phyloP scores from a whole-genome alignment of 2,113 vertebrate species.

The Otocyon megalotis region DNA sequence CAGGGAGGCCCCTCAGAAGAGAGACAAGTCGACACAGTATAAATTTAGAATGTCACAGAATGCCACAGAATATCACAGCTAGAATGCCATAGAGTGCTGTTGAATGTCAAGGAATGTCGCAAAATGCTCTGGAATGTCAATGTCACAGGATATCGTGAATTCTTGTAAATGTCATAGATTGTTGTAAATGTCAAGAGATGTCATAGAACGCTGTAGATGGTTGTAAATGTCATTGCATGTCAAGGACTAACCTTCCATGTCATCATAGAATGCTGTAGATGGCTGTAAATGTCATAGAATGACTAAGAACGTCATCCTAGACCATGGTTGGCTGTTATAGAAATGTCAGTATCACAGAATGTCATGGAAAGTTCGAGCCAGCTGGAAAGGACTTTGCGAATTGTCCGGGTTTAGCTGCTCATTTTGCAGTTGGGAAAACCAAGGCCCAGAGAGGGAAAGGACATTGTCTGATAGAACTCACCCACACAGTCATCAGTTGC shows the following conservation, averaged over 20 bases:
- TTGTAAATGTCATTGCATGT: constrained; percentile 31
- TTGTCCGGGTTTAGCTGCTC: not conserved
- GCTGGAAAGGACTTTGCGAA: not conserved
- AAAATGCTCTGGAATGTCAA: constrained; percentile 70
- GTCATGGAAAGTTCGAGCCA: not conserved
- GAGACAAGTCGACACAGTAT: not conserved
- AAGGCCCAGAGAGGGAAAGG: not conserved
- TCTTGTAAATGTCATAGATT: constrained; percentile 60
- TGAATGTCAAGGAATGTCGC: constrained; percentile 68
- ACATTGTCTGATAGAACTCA: not conserved
- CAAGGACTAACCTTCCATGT: constrained; percentile 50
- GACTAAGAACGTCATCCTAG: not conserved
- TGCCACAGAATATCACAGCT: not conserved
- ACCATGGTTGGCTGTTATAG: not conserved
- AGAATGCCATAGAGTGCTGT: not conserved
- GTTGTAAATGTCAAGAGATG: constrained; percentile 58
- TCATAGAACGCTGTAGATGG: not conserved
- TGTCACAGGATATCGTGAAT: constrained; percentile 25
- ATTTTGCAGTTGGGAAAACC: constrained; percentile 67
- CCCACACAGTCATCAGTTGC: not conserved
- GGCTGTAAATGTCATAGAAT: constrained; percentile 38
- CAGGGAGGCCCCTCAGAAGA: not conserved
- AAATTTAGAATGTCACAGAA: constrained; percentile 62
- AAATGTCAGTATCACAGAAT: not conserved
- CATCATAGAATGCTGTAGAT: not conserved